Conservation (phyloP, 2,888 invertebrate genomes). For the Rhagophthalmus giganteus region DNA sequence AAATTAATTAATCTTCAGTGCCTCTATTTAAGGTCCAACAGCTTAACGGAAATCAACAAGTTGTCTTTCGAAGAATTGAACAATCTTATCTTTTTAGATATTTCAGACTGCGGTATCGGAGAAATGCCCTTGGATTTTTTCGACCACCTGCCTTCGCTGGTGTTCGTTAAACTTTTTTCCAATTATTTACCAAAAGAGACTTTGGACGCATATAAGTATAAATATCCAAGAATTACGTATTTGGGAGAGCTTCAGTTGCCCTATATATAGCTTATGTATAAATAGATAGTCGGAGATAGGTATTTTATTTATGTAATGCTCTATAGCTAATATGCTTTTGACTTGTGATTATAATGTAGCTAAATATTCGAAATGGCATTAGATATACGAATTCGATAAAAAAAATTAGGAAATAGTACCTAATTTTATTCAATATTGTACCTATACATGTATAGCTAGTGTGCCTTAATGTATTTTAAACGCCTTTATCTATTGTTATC, state of each 20-base stretch:
- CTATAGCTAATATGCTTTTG: too few relatives aligned
- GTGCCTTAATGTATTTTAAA: too few relatives aligned
- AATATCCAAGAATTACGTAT: neutral
- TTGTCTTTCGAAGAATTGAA: neutral
- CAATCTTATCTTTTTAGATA: slow-evolving; percentile 5
- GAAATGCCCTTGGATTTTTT: slow-evolving; percentile 2
- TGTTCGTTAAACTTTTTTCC: slow-evolving; percentile 1
- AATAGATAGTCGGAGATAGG: too few relatives aligned
- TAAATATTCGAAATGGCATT: too few relatives aligned
- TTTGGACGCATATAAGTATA: slow-evolving; percentile 1
- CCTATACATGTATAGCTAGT: too few relatives aligned
- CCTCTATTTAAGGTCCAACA: slow-evolving; percentile 1
- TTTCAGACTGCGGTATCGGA: slow-evolving; percentile 3
- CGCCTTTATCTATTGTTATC: too few relatives aligned
- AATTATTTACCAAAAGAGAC: neutral
- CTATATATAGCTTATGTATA: too few relatives aligned
- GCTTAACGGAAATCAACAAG: neutral
- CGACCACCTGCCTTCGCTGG: slow-evolving; percentile 2
- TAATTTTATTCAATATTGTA: too few relatives aligned
- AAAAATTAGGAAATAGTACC: too few relatives aligned
- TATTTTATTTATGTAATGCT: too few relatives aligned
- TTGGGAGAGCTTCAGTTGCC: slow-evolving; percentile 1
- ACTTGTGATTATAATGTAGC: too few relatives aligned
- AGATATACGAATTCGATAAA: too few relatives aligned
- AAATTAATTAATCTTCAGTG: neutral